Evolutionary conservation across 1,140 invertebrate species (phyloP).

Genomic region (Dendrolimus kikuchii): DNA sequence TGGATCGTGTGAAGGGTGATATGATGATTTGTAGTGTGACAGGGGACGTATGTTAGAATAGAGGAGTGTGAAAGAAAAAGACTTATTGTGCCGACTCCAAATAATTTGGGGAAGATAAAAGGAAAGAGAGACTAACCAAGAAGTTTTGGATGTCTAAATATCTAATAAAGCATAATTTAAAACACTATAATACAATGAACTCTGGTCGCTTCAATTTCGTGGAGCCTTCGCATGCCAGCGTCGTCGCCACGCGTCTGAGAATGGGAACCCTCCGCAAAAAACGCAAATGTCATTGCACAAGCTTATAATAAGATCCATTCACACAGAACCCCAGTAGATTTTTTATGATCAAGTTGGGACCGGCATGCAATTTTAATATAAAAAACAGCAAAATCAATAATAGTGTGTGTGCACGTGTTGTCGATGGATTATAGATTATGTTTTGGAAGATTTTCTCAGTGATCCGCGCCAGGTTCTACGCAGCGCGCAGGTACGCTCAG

Average conservation of each 20-base stretch:
- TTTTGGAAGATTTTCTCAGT: constrained; percentile 66
- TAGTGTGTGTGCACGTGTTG: constrained; percentile 64
- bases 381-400: constrained; percentile 72
- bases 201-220: no score
- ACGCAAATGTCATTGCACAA: constrained; percentile 63
- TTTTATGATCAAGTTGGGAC: constrained; percentile 59
- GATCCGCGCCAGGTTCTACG: constrained; percentile 38
- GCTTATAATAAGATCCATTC: constrained; percentile 66
- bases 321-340: constrained; percentile 42
- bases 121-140: no score
- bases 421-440: constrained; percentile 67
- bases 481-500: constrained; percentile 50
- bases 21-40: no score
- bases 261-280: constrained; percentile 28
- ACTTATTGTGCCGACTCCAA: no score
- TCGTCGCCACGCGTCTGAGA: constrained; percentile 33
- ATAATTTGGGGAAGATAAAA: no score
- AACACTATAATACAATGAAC: no score
- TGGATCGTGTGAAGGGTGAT: no score
- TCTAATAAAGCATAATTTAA: no score
- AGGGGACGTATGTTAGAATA: no score
- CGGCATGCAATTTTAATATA: constrained; percentile 62
- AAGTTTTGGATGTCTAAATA: no score
- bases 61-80: no score
- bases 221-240: constrained; percentile 30